phyloP scores from a whole-genome alignment of 2,797 vertebrate genomes.

The Hoplostethus mediterraneus region DNA sequence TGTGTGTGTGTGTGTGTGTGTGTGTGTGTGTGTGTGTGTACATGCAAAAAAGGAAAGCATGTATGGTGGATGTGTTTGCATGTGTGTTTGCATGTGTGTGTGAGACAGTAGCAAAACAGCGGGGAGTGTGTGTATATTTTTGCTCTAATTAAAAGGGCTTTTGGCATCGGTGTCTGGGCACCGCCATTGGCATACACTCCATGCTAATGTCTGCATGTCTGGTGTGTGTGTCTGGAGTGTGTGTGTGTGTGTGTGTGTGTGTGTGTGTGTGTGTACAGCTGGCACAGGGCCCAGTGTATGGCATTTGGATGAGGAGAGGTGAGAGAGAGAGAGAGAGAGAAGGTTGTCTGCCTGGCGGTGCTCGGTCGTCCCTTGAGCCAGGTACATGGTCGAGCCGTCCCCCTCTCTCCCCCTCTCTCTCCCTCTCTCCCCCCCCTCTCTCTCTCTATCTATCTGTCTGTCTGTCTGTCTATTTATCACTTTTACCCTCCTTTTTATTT shows the following conservation, averaged over 20 bases:
- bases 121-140: slow-evolving; percentile 20
- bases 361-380: slow-evolving; percentile 9
- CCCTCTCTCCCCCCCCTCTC: too few species aligned
- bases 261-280: slow-evolving; percentile 6
- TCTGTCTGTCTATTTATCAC: too few species aligned
- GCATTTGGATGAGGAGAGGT: slow-evolving; percentile 23
- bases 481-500: too few species aligned
- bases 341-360: background rate
- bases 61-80: background rate
- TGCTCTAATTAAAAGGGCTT: slow-evolving; percentile 40
- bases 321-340: slow-evolving; percentile 7
- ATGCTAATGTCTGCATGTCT: slow-evolving; percentile 20
- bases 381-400: slow-evolving; percentile 2
- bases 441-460: too few species aligned
- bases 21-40: slow-evolving; percentile 15
- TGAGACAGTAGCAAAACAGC: slow-evolving; percentile 14
- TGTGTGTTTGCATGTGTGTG: slow-evolving; percentile 3
- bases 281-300: slow-evolving; percentile 13
- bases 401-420: background rate
- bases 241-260: slow-evolving; percentile 20
- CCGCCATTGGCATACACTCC: background rate
- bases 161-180: slow-evolving; percentile 21
- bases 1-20: slow-evolving; percentile 8
- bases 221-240: slow-evolving; percentile 20
- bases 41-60: background rate